phyloP scores from a whole-genome alignment of 2,888 invertebrate genomes.

The Branchellion lobata region DNA sequence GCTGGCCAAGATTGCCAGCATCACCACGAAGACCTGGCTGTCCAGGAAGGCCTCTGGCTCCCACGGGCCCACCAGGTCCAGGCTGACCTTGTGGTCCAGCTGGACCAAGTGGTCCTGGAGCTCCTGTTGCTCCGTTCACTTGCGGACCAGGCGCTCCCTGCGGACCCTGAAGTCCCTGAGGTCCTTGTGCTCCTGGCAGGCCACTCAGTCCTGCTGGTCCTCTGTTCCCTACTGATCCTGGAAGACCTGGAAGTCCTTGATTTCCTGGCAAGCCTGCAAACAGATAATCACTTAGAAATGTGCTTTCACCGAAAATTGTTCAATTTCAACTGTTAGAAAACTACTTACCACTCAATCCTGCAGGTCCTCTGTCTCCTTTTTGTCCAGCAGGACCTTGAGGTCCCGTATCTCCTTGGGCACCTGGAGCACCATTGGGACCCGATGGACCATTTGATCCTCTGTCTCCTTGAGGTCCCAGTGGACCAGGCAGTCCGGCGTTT shows the following conservation, averaged over 20 bases:
- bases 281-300: background rate
- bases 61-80: slow-evolving; percentile 46
- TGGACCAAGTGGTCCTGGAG: slow-evolving; percentile 43
- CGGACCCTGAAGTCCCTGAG: slow-evolving; percentile 42
- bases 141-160: slow-evolving; percentile 38
- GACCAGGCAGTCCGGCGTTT: slow-evolving; percentile 20
- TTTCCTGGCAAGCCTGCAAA: slow-evolving; percentile 57
- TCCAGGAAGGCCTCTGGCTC: slow-evolving; percentile 44
- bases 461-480: slow-evolving; percentile 26
- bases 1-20: slow-evolving; percentile 40
- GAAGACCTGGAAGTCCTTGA: slow-evolving; percentile 51
- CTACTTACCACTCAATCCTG: slow-evolving; percentile 42
- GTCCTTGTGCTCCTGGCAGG: slow-evolving; percentile 44
- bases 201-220: slow-evolving; percentile 48
- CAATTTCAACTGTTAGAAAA: background rate
- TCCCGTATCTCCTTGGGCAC: slow-evolving; percentile 46
- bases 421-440: slow-evolving; percentile 43
- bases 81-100: slow-evolving; percentile 41
- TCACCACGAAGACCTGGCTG: slow-evolving; percentile 41
- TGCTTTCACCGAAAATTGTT: background rate
- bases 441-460: slow-evolving; percentile 61
- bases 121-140: slow-evolving; percentile 38
- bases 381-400: slow-evolving; percentile 32
- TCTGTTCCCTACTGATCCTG: slow-evolving; percentile 46
- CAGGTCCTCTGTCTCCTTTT: slow-evolving; percentile 47